Conservation (phyloP, 1,140 invertebrate species). For the Cephus cinctus region DNA sequence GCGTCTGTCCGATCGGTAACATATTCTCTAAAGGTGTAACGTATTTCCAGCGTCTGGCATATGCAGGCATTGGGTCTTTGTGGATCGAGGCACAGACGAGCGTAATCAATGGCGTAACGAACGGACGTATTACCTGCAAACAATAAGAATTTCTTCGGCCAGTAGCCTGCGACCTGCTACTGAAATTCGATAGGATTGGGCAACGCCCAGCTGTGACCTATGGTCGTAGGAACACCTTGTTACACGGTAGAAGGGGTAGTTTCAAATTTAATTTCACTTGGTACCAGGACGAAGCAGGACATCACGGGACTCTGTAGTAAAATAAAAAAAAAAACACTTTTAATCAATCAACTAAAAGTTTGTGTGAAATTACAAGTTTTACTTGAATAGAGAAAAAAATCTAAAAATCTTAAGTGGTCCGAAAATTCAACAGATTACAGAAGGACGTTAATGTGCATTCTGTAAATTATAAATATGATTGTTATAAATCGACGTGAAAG, state of each 20-base stretch:
- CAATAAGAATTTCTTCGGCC: slow-evolving; percentile 23
- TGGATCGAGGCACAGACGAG: slow-evolving; percentile 5
- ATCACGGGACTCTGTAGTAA: neutral
- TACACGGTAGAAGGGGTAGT: slow-evolving; percentile 33
- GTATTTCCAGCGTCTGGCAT: slow-evolving; percentile 12
- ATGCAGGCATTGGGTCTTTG: too few species aligned
- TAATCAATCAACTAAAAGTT: too few species aligned
- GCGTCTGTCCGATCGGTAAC: slow-evolving; percentile 32
- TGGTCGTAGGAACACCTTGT: slow-evolving; percentile 30
- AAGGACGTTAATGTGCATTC: too few species aligned
- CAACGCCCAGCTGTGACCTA: slow-evolving; percentile 36
- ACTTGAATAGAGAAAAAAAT: too few species aligned
- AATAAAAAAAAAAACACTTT: slow-evolving; percentile 14
- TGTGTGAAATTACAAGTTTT: too few species aligned
- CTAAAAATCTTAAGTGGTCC: too few species aligned
- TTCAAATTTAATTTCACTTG: slow-evolving; percentile 32
- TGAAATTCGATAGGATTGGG: slow-evolving; percentile 45
- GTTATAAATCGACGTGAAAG: too few species aligned
- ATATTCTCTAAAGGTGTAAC: slow-evolving; percentile 31
- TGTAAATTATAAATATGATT: too few species aligned
- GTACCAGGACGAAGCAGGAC: neutral
- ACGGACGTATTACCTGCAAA: slow-evolving; percentile 34
- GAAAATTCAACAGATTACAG: too few species aligned
- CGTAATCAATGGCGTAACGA: slow-evolving; percentile 37
- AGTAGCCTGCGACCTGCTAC: slow-evolving; percentile 29